Evolutionary conservation across 2,797 vertebrate species (phyloP).

Genomic region (Lophotriccus pileatus): DNA sequence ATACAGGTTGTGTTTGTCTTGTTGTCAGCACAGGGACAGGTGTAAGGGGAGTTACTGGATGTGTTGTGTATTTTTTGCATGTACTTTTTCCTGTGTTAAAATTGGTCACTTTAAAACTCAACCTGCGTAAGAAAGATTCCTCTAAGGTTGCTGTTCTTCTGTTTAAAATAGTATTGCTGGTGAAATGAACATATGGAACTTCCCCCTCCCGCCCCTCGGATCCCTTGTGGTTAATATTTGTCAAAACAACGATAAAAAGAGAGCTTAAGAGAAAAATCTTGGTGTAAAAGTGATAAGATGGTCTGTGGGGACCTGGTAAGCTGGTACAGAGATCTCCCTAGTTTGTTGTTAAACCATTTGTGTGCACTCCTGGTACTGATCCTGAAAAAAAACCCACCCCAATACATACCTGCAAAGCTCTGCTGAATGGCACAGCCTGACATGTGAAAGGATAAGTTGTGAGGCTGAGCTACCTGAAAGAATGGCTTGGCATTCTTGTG

Average conservation of each 20-base stretch:
- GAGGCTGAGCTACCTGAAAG: constrained; percentile 71
- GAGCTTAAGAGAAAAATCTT: neutral
- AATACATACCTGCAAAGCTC: constrained; percentile 78
- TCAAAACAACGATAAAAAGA: neutral
- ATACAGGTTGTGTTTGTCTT: neutral
- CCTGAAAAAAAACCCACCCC: neutral
- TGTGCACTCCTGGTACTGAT: neutral
- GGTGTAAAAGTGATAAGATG: neutral
- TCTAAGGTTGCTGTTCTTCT: neutral
- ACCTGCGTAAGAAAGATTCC: neutral
- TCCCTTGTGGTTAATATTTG: neutral
- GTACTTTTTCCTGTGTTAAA: neutral
- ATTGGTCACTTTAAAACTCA: neutral
- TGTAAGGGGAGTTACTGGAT: neutral
- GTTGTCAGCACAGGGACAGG: neutral
- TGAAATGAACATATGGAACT: neutral
- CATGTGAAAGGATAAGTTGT: constrained; percentile 70
- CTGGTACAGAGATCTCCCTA: neutral
- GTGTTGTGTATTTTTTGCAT: neutral
- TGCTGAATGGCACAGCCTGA: constrained; percentile 78
- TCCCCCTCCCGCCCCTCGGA: accelerated
- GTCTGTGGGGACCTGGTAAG: neutral
- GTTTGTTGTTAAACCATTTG: neutral
- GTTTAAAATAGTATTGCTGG: neutral
- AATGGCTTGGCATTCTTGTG: constrained; percentile 79